Conservation (phyloP, 1,140 invertebrate species). For the Camponotus vicinus region DNA sequence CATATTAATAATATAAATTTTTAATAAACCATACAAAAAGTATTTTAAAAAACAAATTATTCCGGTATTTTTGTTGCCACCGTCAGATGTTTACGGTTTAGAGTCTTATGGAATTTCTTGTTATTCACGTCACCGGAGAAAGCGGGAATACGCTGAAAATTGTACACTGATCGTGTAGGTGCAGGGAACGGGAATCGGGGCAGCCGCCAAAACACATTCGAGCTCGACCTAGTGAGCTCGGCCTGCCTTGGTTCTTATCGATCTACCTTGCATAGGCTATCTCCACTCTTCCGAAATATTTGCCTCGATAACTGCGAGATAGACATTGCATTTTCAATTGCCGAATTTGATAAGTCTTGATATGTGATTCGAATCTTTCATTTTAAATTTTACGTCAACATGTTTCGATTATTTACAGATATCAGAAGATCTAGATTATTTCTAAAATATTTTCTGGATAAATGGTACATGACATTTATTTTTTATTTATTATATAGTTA, state of each 20-base stretch:
- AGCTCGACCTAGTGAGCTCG: constrained; percentile 59
- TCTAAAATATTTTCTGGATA: not conserved
- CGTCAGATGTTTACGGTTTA: constrained; percentile 24
- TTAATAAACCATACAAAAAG: no score
- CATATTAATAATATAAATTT: not conserved
- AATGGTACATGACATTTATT: not conserved
- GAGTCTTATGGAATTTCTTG: not conserved
- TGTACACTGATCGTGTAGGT: constrained; percentile 26
- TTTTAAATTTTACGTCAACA: constrained; percentile 16
- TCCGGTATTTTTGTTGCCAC: not conserved
- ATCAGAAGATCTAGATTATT: not conserved
- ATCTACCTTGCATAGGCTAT: constrained; percentile 53
- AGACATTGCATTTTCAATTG: constrained; percentile 28
- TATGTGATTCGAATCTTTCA: constrained; percentile 5
- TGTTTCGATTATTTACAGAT: not conserved
- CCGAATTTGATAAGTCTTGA: not conserved
- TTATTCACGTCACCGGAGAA: not conserved
- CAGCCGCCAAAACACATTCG: constrained; percentile 55
- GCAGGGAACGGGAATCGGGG: constrained; percentile 37
- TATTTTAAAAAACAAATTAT: not conserved
- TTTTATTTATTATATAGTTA: not conserved
- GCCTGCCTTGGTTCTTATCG: constrained; percentile 61
- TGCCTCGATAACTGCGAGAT: constrained; percentile 34
- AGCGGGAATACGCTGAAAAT: constrained; percentile 24
- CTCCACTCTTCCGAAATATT: constrained; percentile 57